Evolutionary conservation across 1,140 invertebrate genomes (phyloP).

Genomic region (Meloidogyne hapla): DNA sequence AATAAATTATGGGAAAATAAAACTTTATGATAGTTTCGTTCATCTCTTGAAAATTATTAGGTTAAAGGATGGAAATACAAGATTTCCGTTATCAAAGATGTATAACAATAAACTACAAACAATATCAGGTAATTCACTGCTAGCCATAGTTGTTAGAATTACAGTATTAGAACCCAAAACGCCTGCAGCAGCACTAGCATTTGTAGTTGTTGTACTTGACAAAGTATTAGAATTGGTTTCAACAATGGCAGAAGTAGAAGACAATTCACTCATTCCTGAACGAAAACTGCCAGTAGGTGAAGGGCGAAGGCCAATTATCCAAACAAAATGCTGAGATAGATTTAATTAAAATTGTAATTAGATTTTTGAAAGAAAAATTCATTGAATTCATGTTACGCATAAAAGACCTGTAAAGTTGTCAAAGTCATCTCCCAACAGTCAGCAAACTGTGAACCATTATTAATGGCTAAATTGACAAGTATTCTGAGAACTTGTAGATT

Average conservation of each 20-base stretch:
- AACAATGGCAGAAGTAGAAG: conserved; percentile 4
- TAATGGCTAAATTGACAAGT: conserved; percentile 81
- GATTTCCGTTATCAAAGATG: not conserved
- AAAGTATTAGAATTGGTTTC: not conserved
- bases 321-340: conserved; percentile 76
- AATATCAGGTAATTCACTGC: conserved; percentile 83
- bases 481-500: conserved; percentile 94
- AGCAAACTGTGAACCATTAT: conserved; percentile 85
- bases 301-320: conserved; percentile 89
- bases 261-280: conserved; percentile 35
- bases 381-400: conserved; percentile 50
- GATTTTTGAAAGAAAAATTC: conserved; percentile 29
- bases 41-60: too few relatives aligned
- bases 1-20: too few relatives aligned
- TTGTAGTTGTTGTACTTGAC: conserved; percentile 66
- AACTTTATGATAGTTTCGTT: too few relatives aligned
- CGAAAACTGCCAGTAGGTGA: conserved; percentile 49
- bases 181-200: conserved; percentile 66
- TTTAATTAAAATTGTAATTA: conserved; percentile 65
- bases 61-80: not conserved
- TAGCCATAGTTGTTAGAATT: conserved; percentile 90
- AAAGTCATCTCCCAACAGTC: conserved; percentile 91
- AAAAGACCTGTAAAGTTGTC: conserved; percentile 75
- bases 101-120: conserved; percentile 24
- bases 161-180: conserved; percentile 71